Evolutionary conservation across 2,113 vertebrate genomes (phyloP), one percentile per base, ranked within the genome.

Genomic region (Lipophrys pholis): DNA sequence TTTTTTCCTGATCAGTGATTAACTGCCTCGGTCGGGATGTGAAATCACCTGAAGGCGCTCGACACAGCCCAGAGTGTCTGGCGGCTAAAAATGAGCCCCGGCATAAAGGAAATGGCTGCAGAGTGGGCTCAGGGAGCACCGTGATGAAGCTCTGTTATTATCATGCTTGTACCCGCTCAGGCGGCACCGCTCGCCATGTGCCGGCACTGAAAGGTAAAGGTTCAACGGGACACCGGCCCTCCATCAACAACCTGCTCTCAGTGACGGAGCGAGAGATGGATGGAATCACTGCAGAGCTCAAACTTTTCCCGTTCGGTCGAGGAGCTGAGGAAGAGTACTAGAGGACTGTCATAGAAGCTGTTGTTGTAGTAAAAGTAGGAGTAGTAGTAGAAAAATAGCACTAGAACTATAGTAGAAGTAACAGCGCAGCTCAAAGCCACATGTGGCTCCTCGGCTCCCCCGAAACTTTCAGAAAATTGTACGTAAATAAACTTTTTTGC

Each of bases 1-100:
- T 14, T 66, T 72, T 87, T 69, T 76, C 84, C 81, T 85, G 84
- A 92, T 91, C 81, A 87, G 91, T 93, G 89, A 91, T 90, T 86
- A 90, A 90, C 73, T 88, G 85, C 78, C 69, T 74, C 70, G 71
- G 87, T 86, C 45, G 12, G 81, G 81, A 74, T 84, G 85, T 83
- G 85, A 76, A 74, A 89, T 88, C 85, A 90, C 82, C 85, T 85
- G 68, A 45, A 83, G 85, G 87, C 81, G 74, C 68, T 82, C 43
- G 21, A 74, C 78, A 38, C 69, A 73, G 76, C 67, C 79, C 51
- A 43, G 30, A 69, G 72, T 79, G 69, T 85, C 74, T 81, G 66
- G 55, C 69, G 76, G 87, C 84, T 49, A 85, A 78, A 30, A 89
- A 83, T 81, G 60, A 81, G 50, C 64, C 77, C 48, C 66, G 72